Evolutionary conservation across 2,113 vertebrate species (phyloP), one percentile per base, ranked within the genome.

Genomic region (Vulpes ferrilata): DNA sequence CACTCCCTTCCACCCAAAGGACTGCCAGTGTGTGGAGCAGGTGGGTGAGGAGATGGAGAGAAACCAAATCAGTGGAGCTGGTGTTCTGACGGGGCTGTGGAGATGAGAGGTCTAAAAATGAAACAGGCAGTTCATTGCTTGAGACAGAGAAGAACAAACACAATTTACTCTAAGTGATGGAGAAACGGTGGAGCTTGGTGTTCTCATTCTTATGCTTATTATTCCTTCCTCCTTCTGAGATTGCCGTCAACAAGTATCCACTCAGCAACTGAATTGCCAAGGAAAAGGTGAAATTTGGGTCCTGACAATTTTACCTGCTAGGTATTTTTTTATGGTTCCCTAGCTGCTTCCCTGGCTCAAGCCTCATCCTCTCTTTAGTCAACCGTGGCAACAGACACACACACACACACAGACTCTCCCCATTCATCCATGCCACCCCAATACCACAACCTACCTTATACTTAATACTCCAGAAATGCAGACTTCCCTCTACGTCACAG

Each of bases 81-180:
- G 38, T 43, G 25, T 88, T 92, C 93, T 73, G 64, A 69, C 59
- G 64, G 60, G 91, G 38, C 55, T 55, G 53, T 27, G 7, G 83
- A 96, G 92, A 84, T 9, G 79, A 96, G 86, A 95, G 89, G 55
- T 90, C 69, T 38, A 11, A 57, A 94, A 71, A 30, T 48, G 95
- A 93, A 96, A 84, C 71, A 38, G 73, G 87, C 11, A 51, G 69
- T 78, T 93, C 95, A 96, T 57, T 95, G 69, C 55, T 84, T 76
- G 65, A 55, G 87, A 85, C 74, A 60, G 80, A 69, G 65, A 38
- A 55, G 51, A 71, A 94, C 74, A 93, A 93, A 89, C 11, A 55
- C 48, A 8, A 88, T 97, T 86, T 53, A 83, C 82, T 71, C 73
- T 35, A 62, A 76, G 84, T 60, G 48, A 95, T 1, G 53, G 93